phyloP scores from a whole-genome alignment of 2,797 vertebrate genomes.

The Coilia nasus region DNA sequence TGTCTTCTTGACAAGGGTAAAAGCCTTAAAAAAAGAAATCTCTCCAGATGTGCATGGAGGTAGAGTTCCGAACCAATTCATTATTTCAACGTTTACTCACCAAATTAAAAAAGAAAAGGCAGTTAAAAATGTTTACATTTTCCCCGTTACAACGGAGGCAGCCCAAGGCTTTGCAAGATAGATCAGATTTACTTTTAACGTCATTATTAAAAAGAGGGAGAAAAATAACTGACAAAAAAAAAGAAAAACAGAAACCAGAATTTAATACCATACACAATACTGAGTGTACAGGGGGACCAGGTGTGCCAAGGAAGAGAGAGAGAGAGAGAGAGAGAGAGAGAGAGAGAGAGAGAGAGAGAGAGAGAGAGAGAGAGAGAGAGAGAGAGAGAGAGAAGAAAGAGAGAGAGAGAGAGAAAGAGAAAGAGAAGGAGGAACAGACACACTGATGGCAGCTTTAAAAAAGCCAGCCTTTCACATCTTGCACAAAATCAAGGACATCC shows the following conservation, averaged over 20 bases:
- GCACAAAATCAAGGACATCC: conserved; percentile 2
- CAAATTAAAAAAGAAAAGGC: conserved; percentile 20
- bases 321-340: background rate
- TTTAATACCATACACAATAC: background rate
- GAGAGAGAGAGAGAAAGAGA: background rate
- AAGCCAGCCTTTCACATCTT: background rate
- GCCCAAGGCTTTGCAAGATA: conserved; percentile 19
- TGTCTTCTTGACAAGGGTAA: conserved; percentile 52
- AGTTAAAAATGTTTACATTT: conserved; percentile 8
- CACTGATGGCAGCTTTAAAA: background rate
- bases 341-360: background rate
- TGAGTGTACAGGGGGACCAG: background rate
- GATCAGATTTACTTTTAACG: background rate
- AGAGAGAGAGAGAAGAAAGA: background rate
- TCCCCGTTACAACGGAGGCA: background rate
- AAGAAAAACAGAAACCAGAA: background rate
- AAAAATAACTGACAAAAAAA: background rate
- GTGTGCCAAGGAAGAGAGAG: background rate
- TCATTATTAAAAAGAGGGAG: background rate
- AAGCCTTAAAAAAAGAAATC: conserved; percentile 42
- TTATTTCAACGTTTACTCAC: background rate
- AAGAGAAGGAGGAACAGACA: background rate
- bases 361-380: background rate
- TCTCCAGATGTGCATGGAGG: conserved; percentile 21
- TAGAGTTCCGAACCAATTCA: conserved; percentile 23